Percentiles rank a stretch among this genome's conserved stretches.
Evolutionary conservation across 2,113 vertebrate species (phyloP).

Genomic region (Mobula birostris): DNA sequence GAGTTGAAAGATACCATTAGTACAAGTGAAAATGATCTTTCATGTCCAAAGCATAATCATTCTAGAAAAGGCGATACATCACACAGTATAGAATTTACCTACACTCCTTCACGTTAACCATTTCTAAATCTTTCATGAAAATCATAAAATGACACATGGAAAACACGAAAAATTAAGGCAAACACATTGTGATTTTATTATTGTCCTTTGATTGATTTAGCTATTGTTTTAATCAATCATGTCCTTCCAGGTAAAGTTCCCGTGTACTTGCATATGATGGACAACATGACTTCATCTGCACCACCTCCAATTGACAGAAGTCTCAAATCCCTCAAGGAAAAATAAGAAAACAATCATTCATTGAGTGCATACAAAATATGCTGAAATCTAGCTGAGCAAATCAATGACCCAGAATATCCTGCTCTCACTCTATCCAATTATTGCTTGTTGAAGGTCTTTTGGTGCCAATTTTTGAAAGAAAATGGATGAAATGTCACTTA

Average conservation of each 20-base stretch:
- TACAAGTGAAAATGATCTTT: background rate
- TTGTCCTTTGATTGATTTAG: background rate
- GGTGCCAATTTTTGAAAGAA: too few relatives aligned
- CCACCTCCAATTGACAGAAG: slow-evolving; percentile 64
- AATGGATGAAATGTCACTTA: too few relatives aligned
- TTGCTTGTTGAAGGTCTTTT: too few relatives aligned
- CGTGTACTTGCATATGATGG: slow-evolving; percentile 78
- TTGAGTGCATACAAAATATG: background rate
- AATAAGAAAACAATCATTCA: slow-evolving; percentile 32
- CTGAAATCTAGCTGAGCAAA: background rate
- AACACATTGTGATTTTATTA: background rate
- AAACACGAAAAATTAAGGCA: background rate
- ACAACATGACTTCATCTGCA: slow-evolving; percentile 72
- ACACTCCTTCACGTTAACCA: background rate
- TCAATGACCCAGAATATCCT: background rate
- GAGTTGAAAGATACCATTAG: background rate
- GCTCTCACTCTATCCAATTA: too few relatives aligned
- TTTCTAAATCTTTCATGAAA: background rate
- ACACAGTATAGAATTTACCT: background rate
- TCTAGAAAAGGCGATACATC: background rate
- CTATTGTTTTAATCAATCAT: slow-evolving; percentile 39
- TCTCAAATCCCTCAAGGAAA: slow-evolving; percentile 59
- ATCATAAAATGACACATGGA: background rate
- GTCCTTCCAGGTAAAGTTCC: slow-evolving; percentile 60
- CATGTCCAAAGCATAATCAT: background rate